These are phyloP conservation scores for Anoncus sp. DNA, from an alignment of 2,888 invertebrate genomes.

Conservation along the genomic window DNA sequence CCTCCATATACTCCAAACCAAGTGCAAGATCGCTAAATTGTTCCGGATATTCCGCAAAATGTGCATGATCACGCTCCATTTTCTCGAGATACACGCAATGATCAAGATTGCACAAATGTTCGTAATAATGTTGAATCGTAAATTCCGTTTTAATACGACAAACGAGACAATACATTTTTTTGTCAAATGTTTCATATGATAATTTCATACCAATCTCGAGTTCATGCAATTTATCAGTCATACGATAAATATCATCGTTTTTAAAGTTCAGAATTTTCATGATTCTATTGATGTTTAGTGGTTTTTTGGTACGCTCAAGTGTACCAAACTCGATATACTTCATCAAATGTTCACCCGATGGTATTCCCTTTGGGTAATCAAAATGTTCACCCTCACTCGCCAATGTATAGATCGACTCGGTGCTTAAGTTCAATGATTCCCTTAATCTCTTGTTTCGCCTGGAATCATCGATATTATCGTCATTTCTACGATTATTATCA, in stretches of 20 bases:
- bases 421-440: background rate
- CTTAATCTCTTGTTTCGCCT: no score
- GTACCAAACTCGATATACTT: background rate
- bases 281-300: background rate
- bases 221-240: conserved; percentile 17
- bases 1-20: conserved; percentile 64
- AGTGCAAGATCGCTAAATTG: conserved; percentile 68
- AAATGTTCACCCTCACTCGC: background rate
- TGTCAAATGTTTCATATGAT: background rate
- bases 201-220: conserved; percentile 29
- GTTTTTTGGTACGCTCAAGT: background rate
- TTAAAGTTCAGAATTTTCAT: background rate
- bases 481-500: no score
- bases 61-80: conserved; percentile 59
- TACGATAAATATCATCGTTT: conserved; percentile 32
- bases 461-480: no score
- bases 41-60: conserved; percentile 58
- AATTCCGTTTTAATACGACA: conserved; percentile 63
- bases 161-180: conserved; percentile 65
- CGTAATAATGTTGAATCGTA: conserved; percentile 64
- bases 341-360: background rate
- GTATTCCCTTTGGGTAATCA: no score
- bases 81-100: conserved; percentile 66
- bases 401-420: background rate
- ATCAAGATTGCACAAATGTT: conserved; percentile 67